Evolutionary conservation across 2,797 vertebrate species (phyloP), one percentile per base, ranked within the genome.

Genomic region (Pipistrellus kuhlii): DNA sequence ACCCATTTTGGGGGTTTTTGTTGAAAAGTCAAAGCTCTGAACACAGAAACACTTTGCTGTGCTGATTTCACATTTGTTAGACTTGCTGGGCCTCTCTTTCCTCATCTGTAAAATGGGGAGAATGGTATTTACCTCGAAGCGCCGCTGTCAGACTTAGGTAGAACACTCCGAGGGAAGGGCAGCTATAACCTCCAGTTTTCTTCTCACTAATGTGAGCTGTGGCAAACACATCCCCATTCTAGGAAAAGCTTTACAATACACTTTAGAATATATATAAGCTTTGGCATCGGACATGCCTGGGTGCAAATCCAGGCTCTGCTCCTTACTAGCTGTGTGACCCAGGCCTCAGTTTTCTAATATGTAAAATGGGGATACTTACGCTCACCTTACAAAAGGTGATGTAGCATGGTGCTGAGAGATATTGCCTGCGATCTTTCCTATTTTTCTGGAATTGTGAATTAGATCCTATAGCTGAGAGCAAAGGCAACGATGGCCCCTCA

Each of bases 41-140:
- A 59, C 41, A 38, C 18, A 83, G 38, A 38, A 68, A 95, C 8
- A 51, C 30, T 88, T 77, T 78, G 44, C n/a, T 59, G 30, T 30
- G 55, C 27, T 80, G 44, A 71, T 46, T 85, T 93, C 69, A 90
- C 73, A 88, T 59, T 13, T 88, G 27, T 83, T 92, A 46, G 71
- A n/a, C 23, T 78, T 75, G 64, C 10, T 38, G 53, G 75, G 59
- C 41, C 76, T 90, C 25, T 21, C 30, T 57, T 75, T 86, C 51
- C 69, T 71, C 13, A 14, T 44, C 64, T 85, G 13, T 72, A 75
- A 92, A 92, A 69, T 48, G 78, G 30, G n/a, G 38, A 90, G 8
- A 72, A 38, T n/a, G 15, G 10, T 3, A 44, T 11, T 51, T 78
- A 78, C 35, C n/a, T 51, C 1, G 20, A 78, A 41, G 14, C 3